Conservation (phyloP, 2,888 invertebrate genomes). For the Hyposoter dolosus region DNA sequence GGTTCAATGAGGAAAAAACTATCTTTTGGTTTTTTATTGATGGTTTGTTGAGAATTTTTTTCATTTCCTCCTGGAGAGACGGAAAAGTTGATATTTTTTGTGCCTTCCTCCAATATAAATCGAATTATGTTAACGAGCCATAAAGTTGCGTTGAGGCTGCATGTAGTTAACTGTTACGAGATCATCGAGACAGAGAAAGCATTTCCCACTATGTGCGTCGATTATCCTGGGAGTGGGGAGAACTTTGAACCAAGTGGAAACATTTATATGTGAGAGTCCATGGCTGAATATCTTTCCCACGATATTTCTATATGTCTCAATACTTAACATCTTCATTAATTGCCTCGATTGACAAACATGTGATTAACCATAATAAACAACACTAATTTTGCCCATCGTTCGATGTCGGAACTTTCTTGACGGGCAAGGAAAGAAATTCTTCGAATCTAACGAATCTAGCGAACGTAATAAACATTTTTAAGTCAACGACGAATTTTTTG, state of each 20-base stretch:
- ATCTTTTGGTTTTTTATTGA: not conserved
- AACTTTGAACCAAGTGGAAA: not conserved
- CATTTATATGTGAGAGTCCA: not conserved
- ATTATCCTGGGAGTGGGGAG: not conserved
- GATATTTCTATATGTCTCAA: not conserved
- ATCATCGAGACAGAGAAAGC: conserved; percentile 14
- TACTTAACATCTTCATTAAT: not conserved
- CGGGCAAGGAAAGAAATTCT: no score
- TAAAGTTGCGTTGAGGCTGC: not conserved
- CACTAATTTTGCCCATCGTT: not conserved
- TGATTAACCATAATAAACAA: not conserved
- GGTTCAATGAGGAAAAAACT: no score
- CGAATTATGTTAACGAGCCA: conserved; percentile 1
- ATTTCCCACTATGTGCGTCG: not conserved
- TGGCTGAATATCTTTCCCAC: not conserved
- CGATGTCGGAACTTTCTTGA: not conserved
- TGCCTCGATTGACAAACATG: not conserved
- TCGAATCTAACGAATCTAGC: no score
- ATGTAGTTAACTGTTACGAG: not conserved
- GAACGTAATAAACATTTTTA: not conserved
- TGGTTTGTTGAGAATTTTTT: not conserved
- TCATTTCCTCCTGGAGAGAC: not conserved
- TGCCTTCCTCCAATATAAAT: not conserved
- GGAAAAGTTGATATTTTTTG: not conserved
- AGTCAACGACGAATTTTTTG: no score